These are phyloP conservation scores for Drosophila nasuta DNA, from an alignment of 1,140 invertebrate species.

Conservation along the genomic window DNA sequence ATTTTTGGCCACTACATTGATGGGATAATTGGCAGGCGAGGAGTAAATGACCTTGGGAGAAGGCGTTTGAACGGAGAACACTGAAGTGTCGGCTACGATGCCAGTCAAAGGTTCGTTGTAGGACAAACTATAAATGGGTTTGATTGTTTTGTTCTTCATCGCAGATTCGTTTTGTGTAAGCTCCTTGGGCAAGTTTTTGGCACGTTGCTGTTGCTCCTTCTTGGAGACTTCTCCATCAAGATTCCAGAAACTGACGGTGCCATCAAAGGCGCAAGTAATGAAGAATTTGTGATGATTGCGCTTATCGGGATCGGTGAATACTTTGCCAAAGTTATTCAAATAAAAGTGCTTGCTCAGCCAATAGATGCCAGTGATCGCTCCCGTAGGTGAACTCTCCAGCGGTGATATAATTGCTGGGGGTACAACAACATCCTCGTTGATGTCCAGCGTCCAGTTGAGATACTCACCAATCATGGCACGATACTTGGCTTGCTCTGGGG, in stretches of 20 bases:
- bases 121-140: slow-evolving; percentile 87
- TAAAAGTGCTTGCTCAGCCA: slow-evolving; percentile 88
- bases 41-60: slow-evolving; percentile 22
- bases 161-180: slow-evolving; percentile 87
- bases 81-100: slow-evolving; percentile 69
- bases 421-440: slow-evolving; percentile 86
- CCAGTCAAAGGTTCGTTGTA: slow-evolving; percentile 85
- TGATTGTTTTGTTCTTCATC: slow-evolving; percentile 87
- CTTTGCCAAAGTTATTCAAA: slow-evolving; percentile 87
- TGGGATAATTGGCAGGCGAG: slow-evolving; percentile 60
- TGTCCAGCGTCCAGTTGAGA: slow-evolving; percentile 89
- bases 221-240: slow-evolving; percentile 84
- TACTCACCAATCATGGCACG: slow-evolving; percentile 87
- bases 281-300: slow-evolving; percentile 87
- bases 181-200: slow-evolving; percentile 85
- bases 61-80: slow-evolving; percentile 46
- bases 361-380: slow-evolving; percentile 87
- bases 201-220: slow-evolving; percentile 28
- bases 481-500: slow-evolving; percentile 87
- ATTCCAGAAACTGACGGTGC: slow-evolving; percentile 90
- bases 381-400: slow-evolving; percentile 87
- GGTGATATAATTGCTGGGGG: slow-evolving; percentile 87
- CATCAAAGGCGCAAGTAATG: slow-evolving; percentile 88
- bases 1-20: slow-evolving; percentile 76
- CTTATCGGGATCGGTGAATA: slow-evolving; percentile 80